Percentiles rank a stretch among this genome's conserved stretches.
These are phyloP conservation scores for Pyrrhosoma nymphula DNA, from an alignment of 2,888 invertebrate genomes.

Conservation along the genomic window DNA sequence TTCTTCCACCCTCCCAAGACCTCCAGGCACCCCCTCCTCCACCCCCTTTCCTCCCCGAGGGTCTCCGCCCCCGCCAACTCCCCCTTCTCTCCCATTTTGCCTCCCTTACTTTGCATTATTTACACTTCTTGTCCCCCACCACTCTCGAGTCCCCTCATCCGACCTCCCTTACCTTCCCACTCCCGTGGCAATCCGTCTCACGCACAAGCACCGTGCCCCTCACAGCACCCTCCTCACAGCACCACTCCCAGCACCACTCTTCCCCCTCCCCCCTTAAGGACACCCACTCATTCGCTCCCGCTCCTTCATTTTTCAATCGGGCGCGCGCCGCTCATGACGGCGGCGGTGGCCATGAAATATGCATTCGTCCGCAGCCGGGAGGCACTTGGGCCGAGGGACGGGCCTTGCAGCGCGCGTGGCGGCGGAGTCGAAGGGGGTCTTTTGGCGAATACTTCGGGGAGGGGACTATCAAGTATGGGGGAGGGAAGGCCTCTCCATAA, in stretches of 20 bases:
- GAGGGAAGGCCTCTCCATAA: neutral
- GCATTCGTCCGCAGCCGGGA: neutral
- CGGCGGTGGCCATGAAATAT: neutral
- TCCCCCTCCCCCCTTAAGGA: neutral
- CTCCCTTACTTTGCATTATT: constrained; percentile 4
- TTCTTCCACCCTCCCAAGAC: neutral
- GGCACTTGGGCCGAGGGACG: neutral
- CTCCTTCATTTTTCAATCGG: constrained; percentile 17
- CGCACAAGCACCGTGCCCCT: neutral
- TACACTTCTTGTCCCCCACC: neutral
- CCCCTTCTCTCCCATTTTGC: neutral
- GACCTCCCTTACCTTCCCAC: neutral
- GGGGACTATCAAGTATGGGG: neutral
- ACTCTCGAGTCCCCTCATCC: neutral
- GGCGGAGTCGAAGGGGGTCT: neutral
- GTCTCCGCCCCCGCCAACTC: neutral
- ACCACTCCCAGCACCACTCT: neutral
- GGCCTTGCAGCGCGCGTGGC: neutral
- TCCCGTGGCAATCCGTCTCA: neutral
- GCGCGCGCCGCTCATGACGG: neutral
- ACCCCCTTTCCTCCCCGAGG: neutral
- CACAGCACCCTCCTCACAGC: neutral
- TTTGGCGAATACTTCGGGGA: neutral
- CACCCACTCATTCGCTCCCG: neutral
- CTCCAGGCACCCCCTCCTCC: neutral